These are phyloP conservation scores for Alca torda DNA, from an alignment of 2,797 vertebrate genomes.

Conservation along the genomic window DNA sequence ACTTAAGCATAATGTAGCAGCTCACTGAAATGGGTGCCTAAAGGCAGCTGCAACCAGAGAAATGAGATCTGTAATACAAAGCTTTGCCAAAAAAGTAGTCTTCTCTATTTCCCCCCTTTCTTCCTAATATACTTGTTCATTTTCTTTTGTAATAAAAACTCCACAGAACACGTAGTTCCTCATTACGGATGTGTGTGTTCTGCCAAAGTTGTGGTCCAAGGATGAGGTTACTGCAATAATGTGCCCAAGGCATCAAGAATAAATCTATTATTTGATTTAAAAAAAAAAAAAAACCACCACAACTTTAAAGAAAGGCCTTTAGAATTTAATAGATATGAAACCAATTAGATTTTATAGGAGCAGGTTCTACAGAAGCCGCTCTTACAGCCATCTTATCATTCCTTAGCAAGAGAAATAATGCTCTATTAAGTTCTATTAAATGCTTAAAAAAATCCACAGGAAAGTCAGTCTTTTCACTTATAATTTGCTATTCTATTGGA, in stretches of 20 bases:
- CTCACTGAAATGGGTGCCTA: not conserved
- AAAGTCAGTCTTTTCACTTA: not conserved
- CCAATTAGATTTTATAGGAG: not conserved
- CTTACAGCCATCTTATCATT: not conserved
- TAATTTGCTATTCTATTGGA: not conserved
- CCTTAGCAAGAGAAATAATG: not conserved
- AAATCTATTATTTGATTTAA: slow-evolving; percentile 8
- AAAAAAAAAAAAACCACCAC: not conserved
- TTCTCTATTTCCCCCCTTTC: not conserved
- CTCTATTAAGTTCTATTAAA: not conserved
- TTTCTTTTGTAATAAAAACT: slow-evolving; percentile 47
- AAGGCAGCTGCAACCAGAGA: slow-evolving; percentile 21
- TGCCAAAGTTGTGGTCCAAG: slow-evolving; percentile 47
- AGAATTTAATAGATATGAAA: not conserved
- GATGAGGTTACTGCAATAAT: slow-evolving; percentile 25
- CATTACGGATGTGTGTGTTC: slow-evolving; percentile 37
- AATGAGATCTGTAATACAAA: not conserved
- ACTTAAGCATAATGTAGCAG: slow-evolving; percentile 2
- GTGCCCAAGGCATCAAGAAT: slow-evolving; percentile 9
- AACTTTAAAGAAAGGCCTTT: not conserved
- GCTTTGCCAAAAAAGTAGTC: slow-evolving; percentile 17
- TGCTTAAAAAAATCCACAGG: not conserved
- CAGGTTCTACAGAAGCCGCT: not conserved
- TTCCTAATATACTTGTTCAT: slow-evolving; percentile 4
- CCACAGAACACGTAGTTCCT: slow-evolving; percentile 28